Percentiles rank a stretch among this genome's conserved stretches.
phyloP scores from a whole-genome alignment of 1,140 invertebrate genomes.

The Gonatopus flavifemur region DNA sequence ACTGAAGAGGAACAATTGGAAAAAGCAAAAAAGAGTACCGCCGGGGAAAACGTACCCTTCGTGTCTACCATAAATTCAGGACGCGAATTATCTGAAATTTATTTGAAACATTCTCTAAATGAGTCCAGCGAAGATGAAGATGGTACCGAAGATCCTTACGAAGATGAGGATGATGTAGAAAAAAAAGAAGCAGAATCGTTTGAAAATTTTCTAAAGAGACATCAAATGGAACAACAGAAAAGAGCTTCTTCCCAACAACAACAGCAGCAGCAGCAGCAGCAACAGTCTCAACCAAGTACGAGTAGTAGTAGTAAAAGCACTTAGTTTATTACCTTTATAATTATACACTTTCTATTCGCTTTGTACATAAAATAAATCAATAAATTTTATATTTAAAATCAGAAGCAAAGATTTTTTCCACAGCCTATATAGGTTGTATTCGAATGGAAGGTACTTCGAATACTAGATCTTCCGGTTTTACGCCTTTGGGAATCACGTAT shows the following conservation, averaged over 20 bases:
- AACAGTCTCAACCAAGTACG: conserved; percentile 20
- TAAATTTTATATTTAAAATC: conserved; percentile 9
- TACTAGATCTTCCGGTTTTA: no score
- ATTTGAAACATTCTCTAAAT: conserved; percentile 68
- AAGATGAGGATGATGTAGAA: conserved; percentile 32
- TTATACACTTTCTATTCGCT: no score
- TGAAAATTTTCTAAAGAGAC: conserved; percentile 41
- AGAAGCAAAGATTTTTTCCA: conserved; percentile 21
- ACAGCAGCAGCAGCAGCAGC: conserved; percentile 2
- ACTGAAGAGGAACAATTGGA: conserved; percentile 45
- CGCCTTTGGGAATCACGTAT: no score
- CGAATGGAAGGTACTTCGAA: no score
- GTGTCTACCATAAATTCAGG: conserved; percentile 60
- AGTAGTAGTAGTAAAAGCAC: conserved; percentile 27
- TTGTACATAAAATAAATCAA: no score
- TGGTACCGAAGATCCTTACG: conserved; percentile 57
- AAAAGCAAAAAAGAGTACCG: conserved; percentile 36
- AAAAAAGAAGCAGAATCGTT: conserved; percentile 45
- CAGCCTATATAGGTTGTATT: no score
- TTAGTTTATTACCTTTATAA: no score
- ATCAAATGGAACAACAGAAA: conserved; percentile 35
- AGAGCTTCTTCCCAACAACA: conserved; percentile 13
- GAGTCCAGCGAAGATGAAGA: conserved; percentile 76
- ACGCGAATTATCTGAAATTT: conserved; percentile 67
- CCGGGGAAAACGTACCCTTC: conserved; percentile 48